Evolutionary conservation across 2,113 vertebrate genomes (phyloP).

Genomic region (Pelmatolapia mariae): DNA sequence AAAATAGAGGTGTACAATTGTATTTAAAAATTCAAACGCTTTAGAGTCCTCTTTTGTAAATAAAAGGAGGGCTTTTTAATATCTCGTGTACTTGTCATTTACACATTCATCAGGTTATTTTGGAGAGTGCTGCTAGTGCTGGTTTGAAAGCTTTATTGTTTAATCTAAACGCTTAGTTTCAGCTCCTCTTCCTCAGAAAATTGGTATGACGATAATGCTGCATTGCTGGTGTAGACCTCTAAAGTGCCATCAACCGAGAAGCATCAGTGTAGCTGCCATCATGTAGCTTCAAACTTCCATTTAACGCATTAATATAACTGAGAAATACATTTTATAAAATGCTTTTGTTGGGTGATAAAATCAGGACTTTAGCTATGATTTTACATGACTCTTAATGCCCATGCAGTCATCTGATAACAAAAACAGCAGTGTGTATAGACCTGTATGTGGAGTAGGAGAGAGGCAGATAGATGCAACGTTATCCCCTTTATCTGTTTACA

Average conservation of each 20-base stretch:
- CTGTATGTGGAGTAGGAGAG: accelerated
- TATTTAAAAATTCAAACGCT: neutral
- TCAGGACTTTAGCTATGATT: neutral
- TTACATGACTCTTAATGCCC: neutral
- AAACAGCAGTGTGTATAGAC: neutral
- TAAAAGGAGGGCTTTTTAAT: neutral
- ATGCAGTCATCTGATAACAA: neutral
- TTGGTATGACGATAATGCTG: neutral
- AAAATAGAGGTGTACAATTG: neutral
- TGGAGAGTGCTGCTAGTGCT: neutral
- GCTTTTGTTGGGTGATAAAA: neutral
- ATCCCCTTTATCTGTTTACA: neutral
- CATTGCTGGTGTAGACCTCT: neutral
- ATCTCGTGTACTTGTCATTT: neutral
- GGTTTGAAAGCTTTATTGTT: neutral
- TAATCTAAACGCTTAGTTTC: neutral
- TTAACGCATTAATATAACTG: neutral
- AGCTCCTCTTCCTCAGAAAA: neutral
- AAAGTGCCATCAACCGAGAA: accelerated
- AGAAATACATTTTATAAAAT: accelerated
- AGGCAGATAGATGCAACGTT: neutral
- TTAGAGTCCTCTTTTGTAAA: neutral
- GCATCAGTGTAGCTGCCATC: neutral
- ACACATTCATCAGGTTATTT: neutral
- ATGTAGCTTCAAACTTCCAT: neutral